Conservation (phyloP, 1,140 invertebrate species). For the Anastrepha obliqua region DNA sequence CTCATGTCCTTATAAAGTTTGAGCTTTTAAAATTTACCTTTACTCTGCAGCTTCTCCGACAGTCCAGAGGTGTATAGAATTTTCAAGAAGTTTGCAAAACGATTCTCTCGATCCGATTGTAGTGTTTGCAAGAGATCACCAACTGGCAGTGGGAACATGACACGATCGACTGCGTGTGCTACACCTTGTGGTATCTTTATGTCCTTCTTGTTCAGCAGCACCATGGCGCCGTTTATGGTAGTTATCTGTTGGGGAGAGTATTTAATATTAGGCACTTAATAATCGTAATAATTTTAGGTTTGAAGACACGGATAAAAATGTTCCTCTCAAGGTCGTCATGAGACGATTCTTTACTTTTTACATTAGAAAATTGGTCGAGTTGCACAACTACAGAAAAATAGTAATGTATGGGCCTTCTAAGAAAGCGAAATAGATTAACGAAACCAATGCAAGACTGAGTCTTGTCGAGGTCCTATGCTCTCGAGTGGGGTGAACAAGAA, state of each 20-base stretch:
- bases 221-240: constrained; percentile 88
- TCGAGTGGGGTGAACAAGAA: too few species aligned
- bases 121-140: constrained; percentile 88
- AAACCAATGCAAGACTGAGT: too few species aligned
- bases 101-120: constrained; percentile 85
- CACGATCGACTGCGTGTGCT: constrained; percentile 89
- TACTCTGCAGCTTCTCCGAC: constrained; percentile 79
- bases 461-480: too few species aligned
- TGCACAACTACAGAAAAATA: too few species aligned
- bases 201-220: constrained; percentile 86
- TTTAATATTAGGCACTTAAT: background rate
- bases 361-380: too few species aligned
- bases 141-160: constrained; percentile 90
- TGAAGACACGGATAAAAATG: too few species aligned
- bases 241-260: constrained; percentile 77
- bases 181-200: constrained; percentile 89
- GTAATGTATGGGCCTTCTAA: too few species aligned
- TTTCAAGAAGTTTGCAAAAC: constrained; percentile 86
- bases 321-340: too few species aligned
- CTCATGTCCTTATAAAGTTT: background rate
- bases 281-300: too few species aligned
- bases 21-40: constrained; percentile 61
- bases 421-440: too few species aligned
- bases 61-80: constrained; percentile 84
- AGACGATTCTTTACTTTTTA: too few species aligned